phyloP scores from a whole-genome alignment of 2,888 invertebrate genomes.

The Leptinotarsa peninsularis region DNA sequence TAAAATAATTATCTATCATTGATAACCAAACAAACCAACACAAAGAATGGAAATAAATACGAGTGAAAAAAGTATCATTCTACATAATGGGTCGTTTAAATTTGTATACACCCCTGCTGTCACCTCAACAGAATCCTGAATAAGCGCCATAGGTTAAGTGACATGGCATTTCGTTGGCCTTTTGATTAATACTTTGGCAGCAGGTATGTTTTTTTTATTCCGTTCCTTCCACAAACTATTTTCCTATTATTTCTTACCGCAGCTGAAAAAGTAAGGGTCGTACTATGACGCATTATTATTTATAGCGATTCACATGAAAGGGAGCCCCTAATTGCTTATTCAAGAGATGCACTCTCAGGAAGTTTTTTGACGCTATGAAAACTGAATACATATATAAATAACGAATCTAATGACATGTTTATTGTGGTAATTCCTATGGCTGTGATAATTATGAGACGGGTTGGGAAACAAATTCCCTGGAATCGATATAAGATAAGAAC shows the following conservation, averaged over 20 bases:
- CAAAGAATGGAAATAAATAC: neutral
- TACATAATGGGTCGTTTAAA: slow-evolving; percentile 16
- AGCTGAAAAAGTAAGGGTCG: slow-evolving; percentile 42
- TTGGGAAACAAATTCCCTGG: neutral
- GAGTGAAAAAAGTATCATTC: slow-evolving; percentile 17
- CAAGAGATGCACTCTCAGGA: slow-evolving; percentile 7
- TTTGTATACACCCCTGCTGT: slow-evolving; percentile 17
- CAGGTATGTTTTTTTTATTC: slow-evolving; percentile 33
- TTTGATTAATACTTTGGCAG: slow-evolving; percentile 14
- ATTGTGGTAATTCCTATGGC: neutral
- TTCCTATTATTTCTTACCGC: slow-evolving; percentile 33
- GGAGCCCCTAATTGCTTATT: slow-evolving; percentile 27
- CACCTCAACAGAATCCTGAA: slow-evolving; percentile 9
- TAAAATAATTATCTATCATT: neutral
- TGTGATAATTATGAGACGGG: slow-evolving; percentile 1
- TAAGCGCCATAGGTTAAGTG: slow-evolving; percentile 20
- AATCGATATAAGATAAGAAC: slow-evolving; percentile 6
- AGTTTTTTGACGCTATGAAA: neutral
- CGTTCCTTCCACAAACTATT: slow-evolving; percentile 40
- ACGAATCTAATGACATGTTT: slow-evolving; percentile 7
- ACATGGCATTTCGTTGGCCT: slow-evolving; percentile 22
- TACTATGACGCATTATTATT: slow-evolving; percentile 27
- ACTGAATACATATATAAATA: neutral
- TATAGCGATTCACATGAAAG: slow-evolving; percentile 23
- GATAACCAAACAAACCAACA: slow-evolving; percentile 3